Percentiles rank a stretch among this genome's conserved stretches.
Evolutionary conservation across 2,113 vertebrate species (phyloP).

Genomic region (Ctenodactylus gundi): DNA sequence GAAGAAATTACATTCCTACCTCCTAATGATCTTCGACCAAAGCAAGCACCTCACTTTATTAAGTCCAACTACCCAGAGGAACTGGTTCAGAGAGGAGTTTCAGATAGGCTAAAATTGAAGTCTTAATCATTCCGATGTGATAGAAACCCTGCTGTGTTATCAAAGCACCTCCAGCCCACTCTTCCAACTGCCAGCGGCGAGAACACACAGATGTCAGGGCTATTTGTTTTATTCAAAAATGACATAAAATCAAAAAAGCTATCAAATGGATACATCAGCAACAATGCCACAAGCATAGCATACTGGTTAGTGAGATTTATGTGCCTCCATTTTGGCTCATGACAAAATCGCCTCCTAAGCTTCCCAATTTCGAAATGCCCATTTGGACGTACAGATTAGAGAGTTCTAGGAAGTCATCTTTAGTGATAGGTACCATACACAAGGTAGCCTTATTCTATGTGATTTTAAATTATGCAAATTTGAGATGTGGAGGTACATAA

Average conservation of each 20-base stretch:
- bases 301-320: slow-evolving; percentile 63
- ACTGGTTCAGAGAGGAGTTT: slow-evolving; percentile 24
- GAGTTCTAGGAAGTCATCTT: not conserved
- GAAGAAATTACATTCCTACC: slow-evolving; percentile 49
- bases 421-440: not conserved
- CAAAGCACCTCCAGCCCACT: not conserved
- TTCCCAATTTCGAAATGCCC: slow-evolving; percentile 9
- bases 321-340: not conserved
- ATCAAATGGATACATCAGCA: slow-evolving; percentile 58
- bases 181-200: slow-evolving; percentile 9
- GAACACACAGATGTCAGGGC: slow-evolving; percentile 41
- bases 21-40: slow-evolving; percentile 59
- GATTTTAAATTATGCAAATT: not conserved
- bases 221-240: slow-evolving; percentile 66
- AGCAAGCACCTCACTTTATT: slow-evolving; percentile 58
- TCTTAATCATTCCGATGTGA: not conserved
- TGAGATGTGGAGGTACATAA: not conserved
- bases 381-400: not conserved
- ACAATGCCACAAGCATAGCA: slow-evolving; percentile 39
- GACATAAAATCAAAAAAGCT: slow-evolving; percentile 69
- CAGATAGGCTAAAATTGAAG: not conserved
- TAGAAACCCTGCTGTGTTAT: not conserved
- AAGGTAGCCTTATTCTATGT: not conserved
- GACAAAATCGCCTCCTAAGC: slow-evolving; percentile 57
- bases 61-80: not conserved